phyloP scores from a whole-genome alignment of 2,113 vertebrate genomes.

The Rhea pennata region DNA sequence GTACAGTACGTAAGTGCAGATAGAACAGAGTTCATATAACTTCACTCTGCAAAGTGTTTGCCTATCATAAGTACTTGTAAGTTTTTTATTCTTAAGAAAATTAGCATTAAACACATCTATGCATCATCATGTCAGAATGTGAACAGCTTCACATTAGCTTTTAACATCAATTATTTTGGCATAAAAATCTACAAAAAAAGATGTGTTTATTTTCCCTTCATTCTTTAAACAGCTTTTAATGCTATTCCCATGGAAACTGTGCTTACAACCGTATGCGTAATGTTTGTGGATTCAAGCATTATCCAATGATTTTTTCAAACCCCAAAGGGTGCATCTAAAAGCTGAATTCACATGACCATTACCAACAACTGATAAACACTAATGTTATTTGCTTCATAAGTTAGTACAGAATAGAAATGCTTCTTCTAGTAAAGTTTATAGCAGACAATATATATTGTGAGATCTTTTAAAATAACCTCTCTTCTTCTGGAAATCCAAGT shows the following conservation, averaged over 20 bases:
- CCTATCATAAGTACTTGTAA: neutral
- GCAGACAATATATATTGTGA: neutral
- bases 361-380: neutral
- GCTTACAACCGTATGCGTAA: neutral
- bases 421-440: neutral
- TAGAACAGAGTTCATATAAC: neutral
- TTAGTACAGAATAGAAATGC: neutral
- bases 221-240: constrained; percentile 5
- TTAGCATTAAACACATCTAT: neutral
- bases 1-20: neutral
- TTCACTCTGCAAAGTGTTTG: neutral
- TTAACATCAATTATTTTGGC: neutral
- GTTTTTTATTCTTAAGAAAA: neutral
- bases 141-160: neutral
- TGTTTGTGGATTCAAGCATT: neutral
- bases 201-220: neutral
- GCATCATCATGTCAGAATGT: neutral
- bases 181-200: neutral
- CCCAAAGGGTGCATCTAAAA: neutral
- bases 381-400: neutral
- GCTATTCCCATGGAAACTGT: constrained; percentile 47
- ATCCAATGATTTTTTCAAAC: neutral
- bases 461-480: neutral
- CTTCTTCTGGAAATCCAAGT: neutral
- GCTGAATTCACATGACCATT: neutral